These are phyloP conservation scores for Creontiades dilutus DNA, from an alignment of 2,888 invertebrate genomes.

Conservation along the genomic window DNA sequence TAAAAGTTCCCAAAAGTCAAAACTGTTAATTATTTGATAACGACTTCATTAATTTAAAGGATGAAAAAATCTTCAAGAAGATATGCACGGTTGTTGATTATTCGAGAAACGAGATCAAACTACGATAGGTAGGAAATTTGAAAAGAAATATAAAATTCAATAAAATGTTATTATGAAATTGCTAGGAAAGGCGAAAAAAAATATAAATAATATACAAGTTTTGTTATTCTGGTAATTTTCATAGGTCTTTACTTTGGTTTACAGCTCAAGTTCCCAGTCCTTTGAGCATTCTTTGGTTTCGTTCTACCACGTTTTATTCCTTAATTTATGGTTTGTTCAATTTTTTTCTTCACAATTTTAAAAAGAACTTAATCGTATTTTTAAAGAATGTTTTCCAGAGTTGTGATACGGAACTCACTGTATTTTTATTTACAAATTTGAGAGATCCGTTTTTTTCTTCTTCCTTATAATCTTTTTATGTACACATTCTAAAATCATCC, in stretches of 20 bases:
- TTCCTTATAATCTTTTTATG: background rate
- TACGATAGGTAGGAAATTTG: conserved; percentile 15
- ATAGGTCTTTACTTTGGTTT: background rate
- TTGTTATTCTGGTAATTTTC: conserved; percentile 23
- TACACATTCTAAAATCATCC: conserved; percentile 47
- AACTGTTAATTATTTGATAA: conserved; percentile 11
- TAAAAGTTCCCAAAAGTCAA: conserved; percentile 51
- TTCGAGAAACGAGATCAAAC: conserved; percentile 33
- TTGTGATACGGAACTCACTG: conserved; percentile 40
- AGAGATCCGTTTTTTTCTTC: conserved; percentile 11
- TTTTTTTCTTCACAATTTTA: no score
- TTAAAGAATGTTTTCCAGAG: background rate
- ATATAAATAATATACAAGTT: background rate
- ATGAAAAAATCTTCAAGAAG: conserved; percentile 34
- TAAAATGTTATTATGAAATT: background rate
- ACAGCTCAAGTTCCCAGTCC: conserved; percentile 58
- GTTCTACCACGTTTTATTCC: conserved; percentile 28
- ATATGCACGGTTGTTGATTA: conserved; percentile 48
- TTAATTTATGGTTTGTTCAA: conserved; percentile 26
- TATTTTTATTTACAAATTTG: conserved; percentile 43
- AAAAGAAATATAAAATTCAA: background rate
- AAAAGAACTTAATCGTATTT: background rate
- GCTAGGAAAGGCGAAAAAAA: background rate
- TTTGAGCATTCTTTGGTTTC: conserved; percentile 66
- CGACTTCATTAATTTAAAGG: conserved; percentile 11